Evolutionary conservation across 2,113 vertebrate species (phyloP), one percentile per base, ranked within the genome.

Genomic region (Brachyhypopomus gauderio): DNA sequence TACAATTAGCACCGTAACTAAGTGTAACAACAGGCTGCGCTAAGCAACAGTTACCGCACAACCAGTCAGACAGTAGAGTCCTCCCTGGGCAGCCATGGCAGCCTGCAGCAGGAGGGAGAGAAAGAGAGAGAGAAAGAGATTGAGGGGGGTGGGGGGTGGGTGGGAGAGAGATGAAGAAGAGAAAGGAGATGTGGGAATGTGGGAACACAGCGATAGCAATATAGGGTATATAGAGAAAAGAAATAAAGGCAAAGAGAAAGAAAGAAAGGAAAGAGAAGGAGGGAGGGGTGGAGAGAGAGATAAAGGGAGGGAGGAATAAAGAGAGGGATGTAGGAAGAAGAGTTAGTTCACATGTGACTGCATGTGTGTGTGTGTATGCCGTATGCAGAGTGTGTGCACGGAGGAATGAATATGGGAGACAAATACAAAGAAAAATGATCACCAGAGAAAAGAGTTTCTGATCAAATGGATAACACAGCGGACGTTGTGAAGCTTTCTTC

Each of bases 51-150:
- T 96, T 96, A 97, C 96, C 90, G 85, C 88, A 87, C 96, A 97
- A 92, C 96, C 95, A 48, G 95, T 92, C 0, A 97, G 95, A 92
- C 96, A 98, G 94, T 97, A 98, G 45, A 97, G 91, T 91, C 96
- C 96, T 0, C 96, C 96, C 83, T 96, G 96, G 91, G 95, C 94
- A 60, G 95, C 95, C 86, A 97, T 93, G 79, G 97, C 94, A 58
- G 94, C 94, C 96, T 97, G 94, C 90, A 84, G 70, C 77, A 93
- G 25, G 23, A n/a, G 27, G 22, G 74, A 19, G 1, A 3, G 1
- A 25, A 3, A 0, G 0, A 4, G 67, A 72, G 19, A 8, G 20
- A 17, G 6, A 23, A 12, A 22, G 23, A 23, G 20, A 41, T 2
- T 41, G 36, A 89, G 93, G 93, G 23, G 36, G 8, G 30, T 11